A percentile compares a stretch with the other conserved stretches of the same genome.
phyloP scores from a whole-genome alignment of 2,113 vertebrate genomes.

The Ornithorhynchus anatinus region DNA sequence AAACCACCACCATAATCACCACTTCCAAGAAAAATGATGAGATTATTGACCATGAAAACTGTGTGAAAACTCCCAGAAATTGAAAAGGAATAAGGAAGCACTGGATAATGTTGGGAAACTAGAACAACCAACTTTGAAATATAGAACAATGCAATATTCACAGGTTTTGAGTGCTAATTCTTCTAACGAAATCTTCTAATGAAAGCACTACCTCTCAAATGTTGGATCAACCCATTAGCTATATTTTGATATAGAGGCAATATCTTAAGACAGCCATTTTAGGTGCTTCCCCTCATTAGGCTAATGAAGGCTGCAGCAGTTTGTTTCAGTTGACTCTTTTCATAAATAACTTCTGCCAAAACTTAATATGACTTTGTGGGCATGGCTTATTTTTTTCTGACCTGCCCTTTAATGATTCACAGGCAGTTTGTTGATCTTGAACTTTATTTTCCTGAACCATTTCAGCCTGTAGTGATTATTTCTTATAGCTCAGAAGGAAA shows the following conservation, averaged over 20 bases:
- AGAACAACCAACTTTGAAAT: too few species aligned
- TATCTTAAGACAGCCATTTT: conserved; percentile 40
- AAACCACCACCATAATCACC: too few species aligned
- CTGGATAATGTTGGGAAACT: too few species aligned
- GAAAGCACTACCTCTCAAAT: conserved; percentile 16
- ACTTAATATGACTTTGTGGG: too few species aligned
- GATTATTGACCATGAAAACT: too few species aligned
- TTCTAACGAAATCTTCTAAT: not conserved
- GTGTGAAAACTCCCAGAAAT: too few species aligned
- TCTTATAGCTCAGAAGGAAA: conserved; percentile 10
- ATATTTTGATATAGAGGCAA: conserved; percentile 56
- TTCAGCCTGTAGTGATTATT: conserved; percentile 38
- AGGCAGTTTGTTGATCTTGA: conserved; percentile 39
- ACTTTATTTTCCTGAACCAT: conserved; percentile 35
- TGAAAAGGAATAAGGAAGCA: too few species aligned
- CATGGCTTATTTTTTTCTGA: conserved; percentile 54
- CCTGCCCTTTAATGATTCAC: conserved; percentile 50
- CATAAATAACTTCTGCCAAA: conserved; percentile 58
- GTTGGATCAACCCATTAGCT: conserved; percentile 43
- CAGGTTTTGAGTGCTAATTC: not conserved
- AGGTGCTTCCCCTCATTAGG: conserved; percentile 55
- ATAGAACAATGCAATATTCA: too few species aligned
- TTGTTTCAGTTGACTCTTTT: conserved; percentile 60
- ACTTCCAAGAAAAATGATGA: too few species aligned
- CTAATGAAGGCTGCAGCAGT: conserved; percentile 52